These are phyloP conservation scores for Sterrhoptilus dennistouni DNA, from an alignment of 2,113 vertebrate genomes.

Conservation along the genomic window DNA sequence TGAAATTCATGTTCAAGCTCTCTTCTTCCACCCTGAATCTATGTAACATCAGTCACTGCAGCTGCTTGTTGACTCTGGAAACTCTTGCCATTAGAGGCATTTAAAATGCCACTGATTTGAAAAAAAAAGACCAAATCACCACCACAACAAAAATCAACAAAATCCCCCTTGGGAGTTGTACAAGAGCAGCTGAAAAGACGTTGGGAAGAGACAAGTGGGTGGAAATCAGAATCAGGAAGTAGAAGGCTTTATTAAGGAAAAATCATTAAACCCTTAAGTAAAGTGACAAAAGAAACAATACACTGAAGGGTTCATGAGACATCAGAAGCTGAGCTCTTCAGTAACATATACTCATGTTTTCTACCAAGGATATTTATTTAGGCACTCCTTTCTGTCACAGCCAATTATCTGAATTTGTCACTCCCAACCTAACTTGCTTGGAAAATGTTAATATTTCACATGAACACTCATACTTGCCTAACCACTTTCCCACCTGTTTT, in stretches of 20 bases:
- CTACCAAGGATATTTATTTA: neutral
- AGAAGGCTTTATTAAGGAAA: neutral
- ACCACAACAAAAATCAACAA: neutral
- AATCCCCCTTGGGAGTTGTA: accelerated
- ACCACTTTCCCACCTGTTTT: neutral
- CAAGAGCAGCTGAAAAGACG: neutral
- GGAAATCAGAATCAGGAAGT: neutral
- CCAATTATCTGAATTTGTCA: neutral
- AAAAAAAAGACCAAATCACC: neutral
- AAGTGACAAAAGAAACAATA: neutral
- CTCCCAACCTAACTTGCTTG: neutral
- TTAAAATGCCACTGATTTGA: neutral
- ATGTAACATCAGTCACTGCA: neutral
- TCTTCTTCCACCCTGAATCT: neutral
- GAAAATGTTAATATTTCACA: neutral
- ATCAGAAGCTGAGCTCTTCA: neutral
- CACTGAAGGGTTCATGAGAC: neutral
- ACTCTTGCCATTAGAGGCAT: neutral
- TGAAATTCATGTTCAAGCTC: neutral
- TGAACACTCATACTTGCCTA: neutral
- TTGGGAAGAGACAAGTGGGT: neutral
- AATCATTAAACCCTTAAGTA: neutral
- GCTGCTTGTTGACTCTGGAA: neutral
- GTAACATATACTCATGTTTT: neutral
- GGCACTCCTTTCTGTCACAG: neutral